phyloP scores from a whole-genome alignment of 1,140 invertebrate species.

The Ceratitis capitata region DNA sequence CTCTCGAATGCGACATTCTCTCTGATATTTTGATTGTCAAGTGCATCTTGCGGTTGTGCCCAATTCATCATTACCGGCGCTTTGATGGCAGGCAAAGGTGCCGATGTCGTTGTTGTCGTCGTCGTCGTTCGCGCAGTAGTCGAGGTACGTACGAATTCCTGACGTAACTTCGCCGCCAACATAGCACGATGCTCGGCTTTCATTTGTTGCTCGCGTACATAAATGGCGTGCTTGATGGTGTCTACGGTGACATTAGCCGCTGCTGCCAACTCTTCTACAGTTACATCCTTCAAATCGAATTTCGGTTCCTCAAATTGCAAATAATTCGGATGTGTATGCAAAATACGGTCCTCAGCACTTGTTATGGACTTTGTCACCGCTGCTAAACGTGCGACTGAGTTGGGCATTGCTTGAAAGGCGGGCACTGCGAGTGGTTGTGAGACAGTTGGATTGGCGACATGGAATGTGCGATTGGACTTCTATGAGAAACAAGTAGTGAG shows the following conservation, averaged over 20 bases:
- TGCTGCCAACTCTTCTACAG: constrained; percentile 69
- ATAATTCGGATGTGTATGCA: constrained; percentile 55
- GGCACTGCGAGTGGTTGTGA: constrained; percentile 60
- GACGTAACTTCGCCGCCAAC: constrained; percentile 54
- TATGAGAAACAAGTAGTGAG: constrained; percentile 8
- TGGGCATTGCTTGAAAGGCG: constrained; percentile 64
- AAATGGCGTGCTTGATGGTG: constrained; percentile 77
- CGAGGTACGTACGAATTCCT: constrained; percentile 62
- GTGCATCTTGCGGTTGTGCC: constrained; percentile 29
- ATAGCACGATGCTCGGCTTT: constrained; percentile 64
- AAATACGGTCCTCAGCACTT: constrained; percentile 26
- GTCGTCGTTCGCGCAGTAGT: constrained; percentile 67
- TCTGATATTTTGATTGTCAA: constrained; percentile 49
- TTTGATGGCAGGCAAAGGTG: neutral
- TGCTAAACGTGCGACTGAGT: constrained; percentile 68
- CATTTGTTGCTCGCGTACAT: constrained; percentile 74
- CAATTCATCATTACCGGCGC: neutral
- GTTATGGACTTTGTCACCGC: constrained; percentile 45
- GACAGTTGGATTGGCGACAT: constrained; percentile 56
- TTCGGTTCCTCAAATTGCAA: constrained; percentile 60
- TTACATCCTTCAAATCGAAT: constrained; percentile 68
- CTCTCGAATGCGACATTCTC: constrained; percentile 46
- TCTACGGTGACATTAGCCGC: constrained; percentile 80
- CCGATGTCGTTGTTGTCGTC: constrained; percentile 64
- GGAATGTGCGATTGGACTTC: constrained; percentile 60